Conservation (phyloP, 1,140 invertebrate species). For the Macrobrachium nipponense region DNA sequence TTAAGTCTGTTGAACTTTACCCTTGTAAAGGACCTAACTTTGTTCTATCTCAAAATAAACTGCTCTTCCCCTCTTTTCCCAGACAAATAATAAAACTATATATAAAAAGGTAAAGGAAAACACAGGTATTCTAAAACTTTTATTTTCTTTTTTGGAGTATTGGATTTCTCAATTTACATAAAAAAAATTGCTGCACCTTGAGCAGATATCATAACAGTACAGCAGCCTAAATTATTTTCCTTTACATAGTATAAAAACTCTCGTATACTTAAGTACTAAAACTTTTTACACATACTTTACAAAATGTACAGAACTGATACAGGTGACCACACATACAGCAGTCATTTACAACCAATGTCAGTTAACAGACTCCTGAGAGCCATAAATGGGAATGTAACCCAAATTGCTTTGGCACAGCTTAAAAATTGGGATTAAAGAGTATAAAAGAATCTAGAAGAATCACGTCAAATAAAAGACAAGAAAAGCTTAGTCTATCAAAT, state of each 20-base stretch:
- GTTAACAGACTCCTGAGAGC: conserved; percentile 6
- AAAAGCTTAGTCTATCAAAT: conserved; percentile 22
- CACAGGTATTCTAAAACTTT: conserved; percentile 23
- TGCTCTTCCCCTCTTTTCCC: too few species aligned
- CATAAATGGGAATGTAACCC: conserved; percentile 31
- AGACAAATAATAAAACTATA: too few species aligned
- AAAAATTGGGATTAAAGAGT: conserved; percentile 33
- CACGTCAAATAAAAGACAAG: not conserved
- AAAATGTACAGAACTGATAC: conserved; percentile 33
- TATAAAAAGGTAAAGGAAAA: too few species aligned
- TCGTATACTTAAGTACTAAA: conserved; percentile 30
- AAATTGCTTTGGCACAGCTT: conserved; percentile 41
- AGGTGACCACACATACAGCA: conserved; percentile 36
- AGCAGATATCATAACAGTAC: conserved; percentile 22
- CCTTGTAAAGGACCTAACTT: too few species aligned
- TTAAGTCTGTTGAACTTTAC: too few species aligned
- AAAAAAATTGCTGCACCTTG: conserved; percentile 27
- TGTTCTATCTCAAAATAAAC: too few species aligned
- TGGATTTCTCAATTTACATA: conserved; percentile 25
- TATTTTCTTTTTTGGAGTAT: conserved; percentile 49
- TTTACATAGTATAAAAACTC: conserved; percentile 45
- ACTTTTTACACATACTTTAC: conserved; percentile 40
- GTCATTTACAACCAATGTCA: conserved; percentile 29
- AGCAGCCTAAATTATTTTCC: conserved; percentile 11
- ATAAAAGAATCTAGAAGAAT: conserved; percentile 18